A percentile compares a stretch with the other conserved stretches of the same genome.
Evolutionary conservation across 2,888 invertebrate species (phyloP).

Genomic region (Hyppa rectilinea): DNA sequence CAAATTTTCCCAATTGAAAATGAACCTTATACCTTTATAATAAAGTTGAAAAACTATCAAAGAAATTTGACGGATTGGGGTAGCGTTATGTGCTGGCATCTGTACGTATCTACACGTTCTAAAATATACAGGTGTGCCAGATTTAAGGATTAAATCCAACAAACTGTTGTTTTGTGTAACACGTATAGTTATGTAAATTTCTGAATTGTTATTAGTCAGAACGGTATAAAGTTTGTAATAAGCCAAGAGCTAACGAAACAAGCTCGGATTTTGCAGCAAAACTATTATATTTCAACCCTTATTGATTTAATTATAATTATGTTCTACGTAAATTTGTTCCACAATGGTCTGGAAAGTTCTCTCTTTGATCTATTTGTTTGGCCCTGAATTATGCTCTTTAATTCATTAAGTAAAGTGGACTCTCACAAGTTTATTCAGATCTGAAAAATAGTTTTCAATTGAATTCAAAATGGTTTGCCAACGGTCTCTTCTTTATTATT

Average conservation of each 20-base stretch:
- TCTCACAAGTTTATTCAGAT: conserved; percentile 1
- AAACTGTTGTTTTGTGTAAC: background rate
- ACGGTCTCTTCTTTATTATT: background rate
- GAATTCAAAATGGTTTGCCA: background rate
- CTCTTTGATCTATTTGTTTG: conserved; percentile 48
- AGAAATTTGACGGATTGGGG: too few relatives aligned
- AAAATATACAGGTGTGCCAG: background rate
- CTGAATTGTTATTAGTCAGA: conserved; percentile 17
- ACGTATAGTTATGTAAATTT: conserved; percentile 9
- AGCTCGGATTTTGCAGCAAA: conserved; percentile 6
- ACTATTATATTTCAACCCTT: conserved; percentile 1
- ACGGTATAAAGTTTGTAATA: conserved; percentile 17
- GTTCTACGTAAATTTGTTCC: conserved; percentile 12
- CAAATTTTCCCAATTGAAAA: too few relatives aligned
- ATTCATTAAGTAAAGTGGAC: conserved; percentile 33
- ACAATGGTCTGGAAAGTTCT: conserved; percentile 58
- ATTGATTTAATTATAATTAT: conserved; percentile 42
- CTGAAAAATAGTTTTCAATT: conserved; percentile 11
- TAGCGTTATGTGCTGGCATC: too few relatives aligned
- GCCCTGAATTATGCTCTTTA: conserved; percentile 28
- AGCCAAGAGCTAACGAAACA: background rate
- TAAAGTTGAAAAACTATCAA: too few relatives aligned
- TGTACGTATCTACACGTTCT: background rate
- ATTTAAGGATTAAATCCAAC: conserved; percentile 3
- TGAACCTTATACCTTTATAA: too few relatives aligned